Conservation (phyloP, 1,140 invertebrate genomes). For the Pachypsylla venusta region DNA sequence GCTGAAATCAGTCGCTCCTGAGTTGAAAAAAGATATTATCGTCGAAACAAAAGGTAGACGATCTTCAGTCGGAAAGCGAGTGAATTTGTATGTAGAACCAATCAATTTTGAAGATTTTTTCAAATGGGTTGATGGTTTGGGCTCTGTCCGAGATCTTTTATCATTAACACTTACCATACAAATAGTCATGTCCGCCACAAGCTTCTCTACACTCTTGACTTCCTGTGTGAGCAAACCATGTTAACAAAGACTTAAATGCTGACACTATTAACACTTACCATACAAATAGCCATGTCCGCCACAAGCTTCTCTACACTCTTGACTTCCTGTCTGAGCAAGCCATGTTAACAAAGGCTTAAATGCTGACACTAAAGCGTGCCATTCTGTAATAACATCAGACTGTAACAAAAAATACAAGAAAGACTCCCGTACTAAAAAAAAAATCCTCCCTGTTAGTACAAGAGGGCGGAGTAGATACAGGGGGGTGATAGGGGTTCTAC, state of each 20-base stretch:
- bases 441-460: not conserved
- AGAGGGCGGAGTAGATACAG: not conserved
- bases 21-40: too few relatives aligned
- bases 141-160: not conserved
- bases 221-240: conserved; percentile 65
- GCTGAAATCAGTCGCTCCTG: too few relatives aligned
- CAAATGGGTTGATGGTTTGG: not conserved
- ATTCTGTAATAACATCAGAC: conserved; percentile 59
- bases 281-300: conserved; percentile 65
- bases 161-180: conserved; percentile 42
- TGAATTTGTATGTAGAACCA: too few relatives aligned
- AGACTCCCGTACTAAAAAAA: not conserved
- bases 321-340: conserved; percentile 63
- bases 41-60: too few relatives aligned
- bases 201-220: conserved; percentile 82
- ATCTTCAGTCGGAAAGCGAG: too few relatives aligned
- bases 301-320: conserved; percentile 79
- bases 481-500: not conserved
- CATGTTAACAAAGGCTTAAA: conserved; percentile 43
- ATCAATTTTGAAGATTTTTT: not conserved
- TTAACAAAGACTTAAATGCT: not conserved
- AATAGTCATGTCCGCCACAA: conserved; percentile 67
- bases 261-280: conserved; percentile 34
- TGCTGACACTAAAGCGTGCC: conserved; percentile 77
- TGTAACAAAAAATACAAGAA: conserved; percentile 24